Evolutionary conservation across 2,113 vertebrate species (phyloP).

Genomic region (Tetrao urogallus): DNA sequence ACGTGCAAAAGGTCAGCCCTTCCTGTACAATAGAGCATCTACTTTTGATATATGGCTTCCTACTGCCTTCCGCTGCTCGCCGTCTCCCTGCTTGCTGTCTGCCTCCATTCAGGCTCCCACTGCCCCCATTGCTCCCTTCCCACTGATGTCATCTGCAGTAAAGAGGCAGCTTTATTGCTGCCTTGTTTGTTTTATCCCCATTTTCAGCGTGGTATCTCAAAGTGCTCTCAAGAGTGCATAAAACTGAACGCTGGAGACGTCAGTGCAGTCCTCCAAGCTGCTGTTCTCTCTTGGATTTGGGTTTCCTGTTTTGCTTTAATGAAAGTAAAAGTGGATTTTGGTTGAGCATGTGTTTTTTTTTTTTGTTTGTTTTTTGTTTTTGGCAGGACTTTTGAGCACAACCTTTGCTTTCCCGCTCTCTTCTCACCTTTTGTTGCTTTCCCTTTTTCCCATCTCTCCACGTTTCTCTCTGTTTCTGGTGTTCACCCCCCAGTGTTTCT

Average conservation of each 20-base stretch:
- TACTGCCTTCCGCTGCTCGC: constrained; percentile 74
- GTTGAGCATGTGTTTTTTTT: not conserved
- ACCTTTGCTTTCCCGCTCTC: not conserved
- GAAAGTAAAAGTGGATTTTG: not conserved
- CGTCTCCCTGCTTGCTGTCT: constrained; percentile 18
- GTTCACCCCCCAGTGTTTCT: rapidly evolving
- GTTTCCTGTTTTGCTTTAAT: not conserved
- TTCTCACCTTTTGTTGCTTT: not conserved
- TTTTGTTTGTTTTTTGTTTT: not conserved
- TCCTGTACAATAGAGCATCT: constrained; percentile 83
- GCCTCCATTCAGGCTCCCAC: not conserved
- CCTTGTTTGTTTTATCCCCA: constrained; percentile 34
- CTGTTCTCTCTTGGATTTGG: not conserved
- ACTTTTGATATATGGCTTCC: constrained; percentile 86
- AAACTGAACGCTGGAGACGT: not conserved
- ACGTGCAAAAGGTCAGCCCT: constrained; percentile 87
- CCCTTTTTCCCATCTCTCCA: not conserved
- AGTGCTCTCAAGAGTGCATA: not conserved
- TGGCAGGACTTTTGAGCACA: not conserved
- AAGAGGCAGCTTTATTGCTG: constrained; percentile 63
- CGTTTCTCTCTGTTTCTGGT: not conserved
- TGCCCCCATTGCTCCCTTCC: not conserved
- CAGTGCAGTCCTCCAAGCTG: rapidly evolving
- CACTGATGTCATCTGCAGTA: not conserved
- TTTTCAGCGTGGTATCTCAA: not conserved